Evolutionary conservation across 2,888 invertebrate genomes (phyloP).

Genomic region (Parthenolecanium corni): DNA sequence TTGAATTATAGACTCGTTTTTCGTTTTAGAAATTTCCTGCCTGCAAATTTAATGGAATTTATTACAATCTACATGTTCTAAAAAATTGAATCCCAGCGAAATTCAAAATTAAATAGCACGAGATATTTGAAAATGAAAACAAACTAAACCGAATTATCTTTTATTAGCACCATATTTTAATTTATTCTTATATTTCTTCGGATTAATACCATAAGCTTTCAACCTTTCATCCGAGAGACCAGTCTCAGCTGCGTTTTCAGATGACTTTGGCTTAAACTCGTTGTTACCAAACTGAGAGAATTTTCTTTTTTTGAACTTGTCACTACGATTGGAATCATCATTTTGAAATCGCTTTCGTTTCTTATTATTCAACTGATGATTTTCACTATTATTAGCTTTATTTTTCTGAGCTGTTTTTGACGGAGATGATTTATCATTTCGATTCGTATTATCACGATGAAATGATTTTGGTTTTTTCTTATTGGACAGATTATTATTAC

Average conservation of each 20-base stretch:
- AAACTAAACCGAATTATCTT: too few relatives aligned
- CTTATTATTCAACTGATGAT: slow-evolving; percentile 28
- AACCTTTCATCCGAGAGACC: slow-evolving; percentile 64
- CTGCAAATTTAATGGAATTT: too few relatives aligned
- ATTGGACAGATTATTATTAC: neutral
- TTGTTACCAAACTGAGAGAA: slow-evolving; percentile 6
- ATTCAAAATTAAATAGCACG: too few relatives aligned
- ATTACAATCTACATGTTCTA: too few relatives aligned
- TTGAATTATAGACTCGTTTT: too few relatives aligned
- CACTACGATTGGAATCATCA: slow-evolving; percentile 35
- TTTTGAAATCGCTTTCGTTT: too few relatives aligned
- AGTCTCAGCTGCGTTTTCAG: slow-evolving; percentile 31
- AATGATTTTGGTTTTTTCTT: neutral
- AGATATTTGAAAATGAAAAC: too few relatives aligned
- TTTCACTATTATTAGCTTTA: neutral
- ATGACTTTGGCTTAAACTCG: slow-evolving; percentile 30
- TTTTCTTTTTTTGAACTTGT: slow-evolving; percentile 29
- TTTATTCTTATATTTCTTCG: slow-evolving; percentile 72
- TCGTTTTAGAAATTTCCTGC: too few relatives aligned
- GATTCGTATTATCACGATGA: neutral
- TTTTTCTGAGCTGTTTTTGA: too few relatives aligned
- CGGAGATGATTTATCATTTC: neutral
- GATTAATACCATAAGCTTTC: slow-evolving; percentile 83
- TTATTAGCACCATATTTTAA: slow-evolving; percentile 47
- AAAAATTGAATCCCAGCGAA: too few relatives aligned